These are phyloP conservation scores for Blera fallax DNA, from an alignment of 2,888 invertebrate genomes.

Conservation along the genomic window DNA sequence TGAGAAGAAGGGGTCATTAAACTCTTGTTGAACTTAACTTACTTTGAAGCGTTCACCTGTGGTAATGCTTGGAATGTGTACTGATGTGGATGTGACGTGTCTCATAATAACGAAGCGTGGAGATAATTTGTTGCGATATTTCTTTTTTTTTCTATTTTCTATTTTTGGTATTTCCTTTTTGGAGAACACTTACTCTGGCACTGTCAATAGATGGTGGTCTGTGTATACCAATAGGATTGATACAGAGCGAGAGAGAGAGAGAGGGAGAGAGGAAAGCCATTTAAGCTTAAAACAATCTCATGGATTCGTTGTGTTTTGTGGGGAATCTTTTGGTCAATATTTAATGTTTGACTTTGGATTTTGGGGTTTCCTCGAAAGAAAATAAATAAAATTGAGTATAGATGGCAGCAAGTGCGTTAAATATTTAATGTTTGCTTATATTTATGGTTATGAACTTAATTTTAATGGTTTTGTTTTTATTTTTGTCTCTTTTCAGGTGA, in stretches of 20 bases:
- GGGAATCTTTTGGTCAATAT: constrained; percentile 27
- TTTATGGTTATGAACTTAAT: neutral
- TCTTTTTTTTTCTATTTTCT: neutral
- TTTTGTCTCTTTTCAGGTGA: constrained; percentile 31
- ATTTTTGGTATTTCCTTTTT: neutral
- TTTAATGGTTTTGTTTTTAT: neutral
- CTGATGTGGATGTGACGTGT: constrained; percentile 35
- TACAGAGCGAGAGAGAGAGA: no score
- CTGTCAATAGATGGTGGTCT: neutral
- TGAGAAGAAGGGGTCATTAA: constrained; percentile 53
- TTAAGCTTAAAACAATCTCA: neutral
- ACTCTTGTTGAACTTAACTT: constrained; percentile 71
- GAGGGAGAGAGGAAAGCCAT: neutral
- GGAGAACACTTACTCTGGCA: neutral
- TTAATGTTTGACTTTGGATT: neutral
- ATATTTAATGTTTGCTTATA: neutral
- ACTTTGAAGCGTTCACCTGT: constrained; percentile 62
- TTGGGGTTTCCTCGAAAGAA: neutral
- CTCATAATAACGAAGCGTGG: constrained; percentile 16
- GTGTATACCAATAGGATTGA: neutral
- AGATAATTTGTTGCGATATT: constrained; percentile 28
- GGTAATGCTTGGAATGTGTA: constrained; percentile 49
- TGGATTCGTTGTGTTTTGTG: neutral
- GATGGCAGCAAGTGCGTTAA: constrained; percentile 2
- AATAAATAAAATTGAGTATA: neutral